Percentiles rank a stretch among this genome's conserved stretches.
These are phyloP conservation scores for Novumbra hubbsi DNA, from an alignment of 2,797 vertebrate genomes.

Conservation along the genomic window DNA sequence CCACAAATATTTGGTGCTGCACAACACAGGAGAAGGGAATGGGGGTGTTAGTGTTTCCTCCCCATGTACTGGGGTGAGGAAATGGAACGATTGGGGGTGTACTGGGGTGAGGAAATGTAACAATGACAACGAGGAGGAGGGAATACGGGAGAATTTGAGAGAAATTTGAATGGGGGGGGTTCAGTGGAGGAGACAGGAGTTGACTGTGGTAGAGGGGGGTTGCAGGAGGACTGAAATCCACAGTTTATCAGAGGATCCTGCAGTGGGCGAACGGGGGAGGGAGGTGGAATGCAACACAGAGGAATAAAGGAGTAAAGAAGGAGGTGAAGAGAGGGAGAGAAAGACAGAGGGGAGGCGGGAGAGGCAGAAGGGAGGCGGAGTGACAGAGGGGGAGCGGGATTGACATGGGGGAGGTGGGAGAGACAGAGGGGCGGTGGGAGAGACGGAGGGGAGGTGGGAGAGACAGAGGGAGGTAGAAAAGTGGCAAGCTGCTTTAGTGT, in stretches of 20 bases:
- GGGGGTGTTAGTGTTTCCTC: too few species aligned
- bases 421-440: background rate
- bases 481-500: conserved; percentile 25
- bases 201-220: background rate
- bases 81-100: too few species aligned
- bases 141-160: too few species aligned
- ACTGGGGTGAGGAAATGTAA: too few species aligned
- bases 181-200: background rate
- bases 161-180: too few species aligned
- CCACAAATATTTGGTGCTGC: background rate
- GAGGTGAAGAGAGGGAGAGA: background rate
- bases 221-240: background rate
- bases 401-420: background rate
- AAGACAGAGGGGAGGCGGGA: background rate
- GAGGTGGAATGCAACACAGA: background rate
- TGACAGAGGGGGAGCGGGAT: background rate
- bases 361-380: background rate
- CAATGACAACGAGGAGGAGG: too few species aligned
- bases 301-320: background rate
- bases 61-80: too few species aligned
- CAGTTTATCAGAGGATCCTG: too few species aligned
- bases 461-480: conserved; percentile 6
- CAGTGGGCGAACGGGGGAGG: too few species aligned
- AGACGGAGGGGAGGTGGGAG: background rate
- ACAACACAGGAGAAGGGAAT: background rate